A percentile compares a stretch with the other conserved stretches of the same genome.
Evolutionary conservation across 2,888 invertebrate genomes (phyloP).

Genomic region (Hypercompe scribonia): DNA sequence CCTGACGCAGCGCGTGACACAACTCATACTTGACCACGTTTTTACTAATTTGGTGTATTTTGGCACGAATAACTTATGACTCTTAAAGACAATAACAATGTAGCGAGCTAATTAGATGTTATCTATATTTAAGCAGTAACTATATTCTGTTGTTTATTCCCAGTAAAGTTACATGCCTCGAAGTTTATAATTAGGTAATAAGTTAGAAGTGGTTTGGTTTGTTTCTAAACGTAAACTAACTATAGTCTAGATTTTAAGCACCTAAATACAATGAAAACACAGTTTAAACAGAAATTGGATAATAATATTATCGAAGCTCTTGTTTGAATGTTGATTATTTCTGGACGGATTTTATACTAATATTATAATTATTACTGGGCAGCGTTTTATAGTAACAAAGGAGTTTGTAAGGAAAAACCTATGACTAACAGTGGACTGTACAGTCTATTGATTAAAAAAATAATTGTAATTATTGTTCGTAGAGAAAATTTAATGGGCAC

Average conservation of each 20-base stretch:
- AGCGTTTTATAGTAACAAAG: too few species aligned
- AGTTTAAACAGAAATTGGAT: background rate
- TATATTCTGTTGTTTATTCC: background rate
- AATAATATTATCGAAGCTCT: background rate
- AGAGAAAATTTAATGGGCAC: too few species aligned
- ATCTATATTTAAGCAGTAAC: background rate
- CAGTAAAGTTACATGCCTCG: background rate
- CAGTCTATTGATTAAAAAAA: too few species aligned
- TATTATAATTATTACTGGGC: background rate
- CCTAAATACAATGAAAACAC: background rate
- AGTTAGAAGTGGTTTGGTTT: background rate
- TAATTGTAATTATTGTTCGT: too few species aligned
- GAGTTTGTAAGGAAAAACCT: too few species aligned
- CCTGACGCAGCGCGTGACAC: background rate
- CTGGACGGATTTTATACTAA: background rate
- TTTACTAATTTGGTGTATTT: background rate
- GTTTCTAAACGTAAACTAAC: background rate
- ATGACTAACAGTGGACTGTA: too few species aligned
- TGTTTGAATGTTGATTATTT: background rate
- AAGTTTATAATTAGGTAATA: background rate
- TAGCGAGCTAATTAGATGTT: background rate
- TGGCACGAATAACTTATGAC: background rate
- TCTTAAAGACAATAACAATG: background rate
- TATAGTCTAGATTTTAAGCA: background rate
- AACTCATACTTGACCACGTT: background rate